Evolutionary conservation across 2,113 vertebrate genomes (phyloP), one percentile per base, ranked within the genome.

Genomic region (Numenius arquata): DNA sequence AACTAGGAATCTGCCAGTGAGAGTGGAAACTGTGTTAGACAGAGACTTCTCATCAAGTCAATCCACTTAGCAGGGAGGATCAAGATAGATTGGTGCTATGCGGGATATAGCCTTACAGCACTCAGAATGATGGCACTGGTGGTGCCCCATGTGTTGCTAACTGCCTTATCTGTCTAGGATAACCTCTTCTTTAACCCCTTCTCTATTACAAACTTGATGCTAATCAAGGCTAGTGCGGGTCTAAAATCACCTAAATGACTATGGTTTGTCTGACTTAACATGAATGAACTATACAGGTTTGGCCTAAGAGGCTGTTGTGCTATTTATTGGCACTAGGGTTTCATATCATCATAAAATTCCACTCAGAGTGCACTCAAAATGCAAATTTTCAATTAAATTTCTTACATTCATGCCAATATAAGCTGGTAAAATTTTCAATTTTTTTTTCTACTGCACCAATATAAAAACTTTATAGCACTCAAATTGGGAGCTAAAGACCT

Each of bases 401-500:
- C 82, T 71, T 88, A 71, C 34, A 61, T 82, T 88, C 43, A n/a
- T 93, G 88, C 70, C 85, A 95, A 88, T 78, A 77, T 21, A 86
- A 83, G 30, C 47, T 71, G 77, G 62, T 92, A 93, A 96, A 87
- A 81, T 75, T 95, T 93, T 91, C 61, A 27, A 9, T 26, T 77
- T 96, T 93, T 93, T 95, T 95, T 94, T 56, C 84, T 85, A 38
- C 53, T 62, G 26, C 36, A 81, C 74, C 41, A 10, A 63, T 85
- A 85, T 85, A 90, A 97, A 96, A 95, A 94, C 73, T 89, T 95
- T 83, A 75, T 87, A 80, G 74, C 55, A 78, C 41, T 81, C 85
- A 96, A 97, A 96, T 95, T 87, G 89, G 89, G 71, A 97, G 85
- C 58, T 95, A 93, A 97, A 96, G 93, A 94, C 88, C 88, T 94